Evolutionary conservation across 2,113 vertebrate genomes (phyloP), one percentile per base, ranked within the genome.

Genomic region (Tiliqua scincoides): DNA sequence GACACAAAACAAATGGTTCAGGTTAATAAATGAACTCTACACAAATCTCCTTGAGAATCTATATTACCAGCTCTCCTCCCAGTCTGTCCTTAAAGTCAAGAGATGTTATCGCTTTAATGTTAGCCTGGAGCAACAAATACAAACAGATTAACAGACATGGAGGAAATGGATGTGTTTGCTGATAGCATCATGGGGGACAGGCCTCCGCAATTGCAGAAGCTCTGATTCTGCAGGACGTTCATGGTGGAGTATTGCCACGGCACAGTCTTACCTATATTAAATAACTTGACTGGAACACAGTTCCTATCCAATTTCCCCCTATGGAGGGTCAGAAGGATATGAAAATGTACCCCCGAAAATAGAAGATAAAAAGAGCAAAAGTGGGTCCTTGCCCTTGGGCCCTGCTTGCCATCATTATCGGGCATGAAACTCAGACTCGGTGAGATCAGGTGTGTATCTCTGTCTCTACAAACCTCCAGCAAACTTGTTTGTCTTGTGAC

Each of bases 151-250:
- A 62, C 59, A 48, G 71, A 23, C 23, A 62, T n/a, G 68, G n/a
- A 23, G 70, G 25, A 30, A 73, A 73, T 72, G 32, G 30, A 35
- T 70, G 30, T 59, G 25, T 62, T 40, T 79, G 71, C 84, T 61
- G 25, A 82, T 86, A 82, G 11, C 35, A 62, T 11, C 21, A n/a
- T 20, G 8, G n/a, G 5, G 21, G 67, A 35, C 35, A 68, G 48
- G 20, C 23, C 7, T 61, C 8, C 72, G 54, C 14, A 52, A 52
- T 71, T 59, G 63, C 32, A 79, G n/a, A 79, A 25, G 17, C 88
- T 81, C 23, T 84, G 75, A 71, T 90, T 91, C 81, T 86, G 67
- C 75, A 87, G 61, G 87, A 79, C 74, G 75, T 89, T 90, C 62
- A 83, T 52, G 76, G 65, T 76, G 71, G 35, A 77, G 14, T 61